phyloP scores from a whole-genome alignment of 1,140 invertebrate genomes.

The Sipha flava region DNA sequence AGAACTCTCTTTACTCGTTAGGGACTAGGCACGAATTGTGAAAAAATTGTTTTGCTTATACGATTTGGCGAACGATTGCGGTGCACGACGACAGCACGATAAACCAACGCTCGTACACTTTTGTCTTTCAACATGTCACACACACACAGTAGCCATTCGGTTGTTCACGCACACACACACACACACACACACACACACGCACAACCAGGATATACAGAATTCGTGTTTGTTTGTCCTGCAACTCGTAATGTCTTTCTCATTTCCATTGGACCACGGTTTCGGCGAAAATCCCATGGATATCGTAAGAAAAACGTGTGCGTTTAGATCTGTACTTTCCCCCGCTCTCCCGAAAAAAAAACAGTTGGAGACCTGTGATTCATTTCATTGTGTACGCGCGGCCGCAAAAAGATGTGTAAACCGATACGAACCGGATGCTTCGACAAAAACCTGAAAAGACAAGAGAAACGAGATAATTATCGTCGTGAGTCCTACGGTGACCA shows the following conservation, averaged over 20 bases:
- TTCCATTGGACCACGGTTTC: neutral
- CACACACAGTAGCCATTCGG: neutral
- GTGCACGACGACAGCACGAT: too few species aligned
- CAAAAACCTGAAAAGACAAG: slow-evolving; percentile 20
- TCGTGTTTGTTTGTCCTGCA: neutral
- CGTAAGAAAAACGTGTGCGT: neutral
- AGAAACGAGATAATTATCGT: slow-evolving; percentile 32
- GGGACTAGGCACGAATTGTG: neutral
- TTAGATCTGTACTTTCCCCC: neutral
- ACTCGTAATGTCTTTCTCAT: neutral
- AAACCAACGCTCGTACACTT: neutral
- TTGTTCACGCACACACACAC: too few species aligned
- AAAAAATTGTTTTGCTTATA: neutral
- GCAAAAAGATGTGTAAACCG: slow-evolving; percentile 26
- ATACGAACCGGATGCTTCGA: slow-evolving; percentile 27
- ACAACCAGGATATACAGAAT: neutral
- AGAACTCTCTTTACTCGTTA: neutral
- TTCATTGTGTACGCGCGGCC: neutral
- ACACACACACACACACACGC: too few species aligned
- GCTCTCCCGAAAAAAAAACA: neutral
- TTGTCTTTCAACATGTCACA: neutral
- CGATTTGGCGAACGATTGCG: neutral
- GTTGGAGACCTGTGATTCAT: slow-evolving; percentile 23
- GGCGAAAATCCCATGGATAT: neutral
- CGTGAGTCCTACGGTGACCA: neutral